phyloP scores from a whole-genome alignment of 2,797 vertebrate genomes.

The Peromyscus nudipes region DNA sequence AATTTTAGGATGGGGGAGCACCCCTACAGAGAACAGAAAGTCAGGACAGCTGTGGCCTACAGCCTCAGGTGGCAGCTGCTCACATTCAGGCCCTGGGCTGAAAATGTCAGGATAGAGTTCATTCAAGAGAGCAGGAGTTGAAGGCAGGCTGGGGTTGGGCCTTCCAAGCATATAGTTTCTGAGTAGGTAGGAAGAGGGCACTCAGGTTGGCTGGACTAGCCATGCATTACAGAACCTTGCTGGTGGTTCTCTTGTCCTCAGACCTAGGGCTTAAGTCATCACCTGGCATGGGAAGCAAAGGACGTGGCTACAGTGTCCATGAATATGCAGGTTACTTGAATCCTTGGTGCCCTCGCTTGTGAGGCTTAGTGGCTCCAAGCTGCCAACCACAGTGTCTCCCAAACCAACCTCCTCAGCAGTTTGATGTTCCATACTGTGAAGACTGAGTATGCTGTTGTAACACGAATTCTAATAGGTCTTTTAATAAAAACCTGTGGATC shows the following conservation, averaged over 20 bases:
- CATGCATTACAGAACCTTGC: not conserved
- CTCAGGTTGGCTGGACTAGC: not conserved
- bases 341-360: not conserved
- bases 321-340: not conserved
- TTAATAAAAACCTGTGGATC: too few relatives aligned
- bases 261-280: not conserved
- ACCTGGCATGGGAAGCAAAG: not conserved
- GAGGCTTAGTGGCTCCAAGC: not conserved
- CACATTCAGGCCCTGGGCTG: not conserved
- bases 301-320: not conserved
- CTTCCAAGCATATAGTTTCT: not conserved
- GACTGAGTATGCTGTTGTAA: fast-evolving
- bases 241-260: not conserved
- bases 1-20: not conserved
- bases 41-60: not conserved
- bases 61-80: not conserved
- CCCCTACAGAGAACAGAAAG: not conserved
- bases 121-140: not conserved
- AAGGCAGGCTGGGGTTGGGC: not conserved
- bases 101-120: not conserved
- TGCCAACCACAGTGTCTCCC: not conserved
- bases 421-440: not conserved
- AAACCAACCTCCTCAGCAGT: not conserved
- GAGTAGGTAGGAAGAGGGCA: not conserved
- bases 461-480: too few relatives aligned